Percentiles rank a stretch among this genome's conserved stretches.
Evolutionary conservation across 2,888 invertebrate genomes (phyloP).

Genomic region (Leucophora obtusa): DNA sequence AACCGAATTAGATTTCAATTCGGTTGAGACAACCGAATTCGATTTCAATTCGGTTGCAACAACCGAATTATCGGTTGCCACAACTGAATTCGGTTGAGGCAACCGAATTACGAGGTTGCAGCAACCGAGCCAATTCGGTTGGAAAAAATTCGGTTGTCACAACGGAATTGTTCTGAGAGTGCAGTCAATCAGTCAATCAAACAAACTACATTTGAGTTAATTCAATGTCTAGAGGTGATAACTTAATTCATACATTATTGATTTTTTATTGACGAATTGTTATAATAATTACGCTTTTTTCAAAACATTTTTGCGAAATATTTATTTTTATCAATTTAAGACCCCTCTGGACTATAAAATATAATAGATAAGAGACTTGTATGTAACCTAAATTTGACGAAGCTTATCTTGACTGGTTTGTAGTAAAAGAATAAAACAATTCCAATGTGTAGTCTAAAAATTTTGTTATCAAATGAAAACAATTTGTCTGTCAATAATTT

Average conservation of each 20-base stretch:
- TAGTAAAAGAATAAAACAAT: not conserved
- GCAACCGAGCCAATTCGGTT: too few relatives aligned
- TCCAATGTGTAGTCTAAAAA: not conserved
- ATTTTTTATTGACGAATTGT: not conserved
- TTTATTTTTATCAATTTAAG: not conserved
- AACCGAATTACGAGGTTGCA: too few relatives aligned
- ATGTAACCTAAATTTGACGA: not conserved
- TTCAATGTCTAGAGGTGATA: conserved; percentile 5
- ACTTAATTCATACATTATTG: not conserved
- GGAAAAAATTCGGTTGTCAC: too few relatives aligned
- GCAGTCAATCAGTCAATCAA: too few relatives aligned
- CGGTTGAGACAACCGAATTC: too few relatives aligned
- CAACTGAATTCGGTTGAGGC: too few relatives aligned
- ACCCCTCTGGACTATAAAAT: not conserved
- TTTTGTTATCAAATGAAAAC: too few relatives aligned
- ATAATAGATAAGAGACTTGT: not conserved
- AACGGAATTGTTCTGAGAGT: too few relatives aligned
- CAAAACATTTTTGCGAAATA: not conserved
- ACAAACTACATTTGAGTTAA: not conserved
- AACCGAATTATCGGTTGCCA: too few relatives aligned
- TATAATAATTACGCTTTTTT: conserved; percentile 1
- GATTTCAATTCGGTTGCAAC: too few relatives aligned
- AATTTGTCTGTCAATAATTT: too few relatives aligned
- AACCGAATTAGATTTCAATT: too few relatives aligned
- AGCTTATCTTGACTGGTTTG: not conserved